Evolutionary conservation across 2,888 invertebrate genomes (phyloP), one percentile per base, ranked within the genome.

Genomic region (Eupithecia dodoneata): DNA sequence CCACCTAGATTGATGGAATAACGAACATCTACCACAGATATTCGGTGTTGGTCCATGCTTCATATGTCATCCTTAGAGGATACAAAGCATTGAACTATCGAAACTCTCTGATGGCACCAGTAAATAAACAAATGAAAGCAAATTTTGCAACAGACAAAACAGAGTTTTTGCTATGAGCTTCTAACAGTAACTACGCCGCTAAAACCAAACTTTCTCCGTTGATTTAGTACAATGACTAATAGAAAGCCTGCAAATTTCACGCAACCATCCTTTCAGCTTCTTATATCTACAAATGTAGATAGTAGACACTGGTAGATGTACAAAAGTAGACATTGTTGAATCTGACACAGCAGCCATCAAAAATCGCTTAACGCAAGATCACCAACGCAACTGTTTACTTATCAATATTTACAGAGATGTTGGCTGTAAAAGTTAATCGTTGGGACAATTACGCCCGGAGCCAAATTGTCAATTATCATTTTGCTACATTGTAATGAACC

Each of bases 381-480:
- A 87, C 88, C 88, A 88, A 80, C 82, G 84, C 82, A 84, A 85
- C 85, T 81, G 81, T 85, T 81, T 86, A 84, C 88, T 86, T 88
- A 87, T 87, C 88, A 91, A 90, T 91, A 89, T 91, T 90, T 89
- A 86, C 88, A 78, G 79, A 83, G 85, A 84, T 84, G 85, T 87
- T 80, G 82, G 81, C 87, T 90, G 87, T 89, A 86, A 89, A 88
- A 88, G 85, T 87, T 90, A 90, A 91, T 89, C 85, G 86, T 79
- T 82, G 75, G 74, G 84, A 86, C 87, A 89, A 91, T 92, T 91
- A 91, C 87, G 82, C 82, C 80, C 83, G 79, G 76, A 82, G 79
- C 83, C 84, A 86, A 89, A 88, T 88, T 86, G 86, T 81, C 88
- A 86, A 89, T 88, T 87, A 88, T 86, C 82, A 85, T 87, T 87